Base-by-base conservation (phyloP, 2,888 invertebrate species). In the Dryocosmus kuriphilus region DNA sequence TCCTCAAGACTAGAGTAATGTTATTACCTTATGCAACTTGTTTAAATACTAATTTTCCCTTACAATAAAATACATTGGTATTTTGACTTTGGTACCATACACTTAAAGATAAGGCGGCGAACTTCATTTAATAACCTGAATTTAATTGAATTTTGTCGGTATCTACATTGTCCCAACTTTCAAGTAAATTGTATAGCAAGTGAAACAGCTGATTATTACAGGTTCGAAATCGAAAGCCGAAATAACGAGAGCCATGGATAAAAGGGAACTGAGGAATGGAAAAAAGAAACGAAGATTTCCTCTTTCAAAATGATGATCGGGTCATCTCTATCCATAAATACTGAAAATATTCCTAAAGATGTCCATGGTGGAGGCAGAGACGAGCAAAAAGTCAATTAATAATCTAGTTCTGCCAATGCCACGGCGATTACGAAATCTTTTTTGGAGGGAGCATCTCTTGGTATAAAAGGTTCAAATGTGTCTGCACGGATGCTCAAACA, bases 351-450 rank as follows among this genome's bases (percentile, higher is more conserved):
- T 75, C 63, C 77, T 65, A 63, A 77, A 80, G 80, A 75, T 79
- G 79, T 75, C 67, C 74, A 61, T 74, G 55, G 79, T 78, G 74
- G 76, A 63, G 79, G 60, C 32, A 51, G 41, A 73, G 76, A 14
- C 62, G 65, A 76, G 71, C 75, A 80, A 81, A 79, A 81, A 87
- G 85, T 87, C 85, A 86, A 89, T 89, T 88, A 87, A 89, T 87
- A 87, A 89, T 90, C 90, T 90, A 90, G 90, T 90, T 89, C 89
- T 89, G 63, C 86, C 90, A 90, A 90, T 90, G 90, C 89, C 90
- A 90, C 84, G 79, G 81, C 75, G 81, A 87, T 90, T 90, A 85
- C 85, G 89, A 90, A 89, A 90, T 85, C 51, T 79, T 80, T 79
- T 77, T 82, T 83, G 87, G 87, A 82, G 87, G 88, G 87, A 87